These are phyloP conservation scores for Platyscapa corneri DNA, from an alignment of 1,140 invertebrate species.

Conservation along the genomic window DNA sequence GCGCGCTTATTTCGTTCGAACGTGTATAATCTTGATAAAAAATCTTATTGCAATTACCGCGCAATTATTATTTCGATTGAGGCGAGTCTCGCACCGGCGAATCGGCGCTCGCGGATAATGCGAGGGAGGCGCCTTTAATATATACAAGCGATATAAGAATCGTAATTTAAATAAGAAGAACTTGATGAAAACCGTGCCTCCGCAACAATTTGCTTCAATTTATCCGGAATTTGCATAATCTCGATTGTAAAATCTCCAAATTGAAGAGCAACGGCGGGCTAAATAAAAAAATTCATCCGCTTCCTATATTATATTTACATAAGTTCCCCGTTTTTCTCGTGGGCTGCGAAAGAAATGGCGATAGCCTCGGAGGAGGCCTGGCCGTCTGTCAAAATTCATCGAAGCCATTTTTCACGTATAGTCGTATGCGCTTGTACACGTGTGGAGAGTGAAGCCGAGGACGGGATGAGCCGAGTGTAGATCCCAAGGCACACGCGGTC, in stretches of 20 bases:
- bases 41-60: too few relatives aligned
- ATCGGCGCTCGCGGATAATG: too few relatives aligned
- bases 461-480: conserved; percentile 6
- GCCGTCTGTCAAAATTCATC: not conserved
- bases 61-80: too few relatives aligned
- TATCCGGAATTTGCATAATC: not conserved
- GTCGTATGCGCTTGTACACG: not conserved
- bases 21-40: too few relatives aligned
- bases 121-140: too few relatives aligned
- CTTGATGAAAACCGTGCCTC: not conserved
- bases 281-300: not conserved
- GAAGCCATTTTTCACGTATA: not conserved
- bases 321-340: not conserved
- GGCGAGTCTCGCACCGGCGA: not conserved
- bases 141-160: not conserved
- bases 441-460: not conserved
- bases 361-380: not conserved
- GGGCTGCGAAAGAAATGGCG: too few relatives aligned
- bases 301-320: conserved; percentile 39
- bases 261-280: not conserved
- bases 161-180: not conserved
- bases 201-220: conserved; percentile 5
- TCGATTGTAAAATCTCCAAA: conserved; percentile 15
- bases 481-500: not conserved
- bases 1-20: not conserved